Percentiles rank a stretch among this genome's conserved stretches.
Evolutionary conservation across 2,888 invertebrate species (phyloP).

Genomic region (Laspeyria flexula): DNA sequence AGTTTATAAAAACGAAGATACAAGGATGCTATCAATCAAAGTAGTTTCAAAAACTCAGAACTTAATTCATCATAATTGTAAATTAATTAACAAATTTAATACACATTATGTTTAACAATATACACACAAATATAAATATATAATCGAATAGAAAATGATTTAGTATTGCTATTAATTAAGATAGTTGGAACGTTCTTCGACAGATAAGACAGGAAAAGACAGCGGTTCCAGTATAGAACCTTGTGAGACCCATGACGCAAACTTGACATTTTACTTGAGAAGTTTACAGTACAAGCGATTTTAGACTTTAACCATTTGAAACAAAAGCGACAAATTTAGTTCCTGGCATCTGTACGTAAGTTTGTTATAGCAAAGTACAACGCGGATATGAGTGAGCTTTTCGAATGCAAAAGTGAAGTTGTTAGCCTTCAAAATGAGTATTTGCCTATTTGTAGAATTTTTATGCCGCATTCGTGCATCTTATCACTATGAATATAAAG

Average conservation of each 20-base stretch:
- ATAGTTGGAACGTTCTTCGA: conserved; percentile 18
- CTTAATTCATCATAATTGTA: too few relatives aligned
- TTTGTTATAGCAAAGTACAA: conserved; percentile 53
- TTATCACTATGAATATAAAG: conserved; percentile 24
- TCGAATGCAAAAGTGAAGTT: conserved; percentile 70
- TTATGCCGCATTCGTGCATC: conserved; percentile 24
- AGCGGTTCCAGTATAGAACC: conserved; percentile 51
- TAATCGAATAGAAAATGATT: conserved; percentile 3
- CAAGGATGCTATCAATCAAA: too few relatives aligned
- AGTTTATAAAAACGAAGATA: too few relatives aligned
- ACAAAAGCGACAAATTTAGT: conserved; percentile 34
- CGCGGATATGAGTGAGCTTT: conserved; percentile 75
- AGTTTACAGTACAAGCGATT: conserved; percentile 17
- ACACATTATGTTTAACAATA: too few relatives aligned
- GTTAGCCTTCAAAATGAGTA: conserved; percentile 70
- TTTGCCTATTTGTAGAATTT: conserved; percentile 47
- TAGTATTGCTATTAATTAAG: conserved; percentile 7
- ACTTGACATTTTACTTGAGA: conserved; percentile 28
- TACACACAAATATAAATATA: too few relatives aligned
- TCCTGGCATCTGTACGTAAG: conserved; percentile 35
- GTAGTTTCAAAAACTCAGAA: too few relatives aligned
- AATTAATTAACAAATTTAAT: too few relatives aligned
- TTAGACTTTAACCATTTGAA: conserved; percentile 41
- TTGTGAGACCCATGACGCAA: conserved; percentile 50
- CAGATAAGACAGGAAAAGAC: conserved; percentile 49